Base-by-base conservation (phyloP, 2,888 invertebrate genomes). In the Synanthedon andrenaeformis region DNA sequence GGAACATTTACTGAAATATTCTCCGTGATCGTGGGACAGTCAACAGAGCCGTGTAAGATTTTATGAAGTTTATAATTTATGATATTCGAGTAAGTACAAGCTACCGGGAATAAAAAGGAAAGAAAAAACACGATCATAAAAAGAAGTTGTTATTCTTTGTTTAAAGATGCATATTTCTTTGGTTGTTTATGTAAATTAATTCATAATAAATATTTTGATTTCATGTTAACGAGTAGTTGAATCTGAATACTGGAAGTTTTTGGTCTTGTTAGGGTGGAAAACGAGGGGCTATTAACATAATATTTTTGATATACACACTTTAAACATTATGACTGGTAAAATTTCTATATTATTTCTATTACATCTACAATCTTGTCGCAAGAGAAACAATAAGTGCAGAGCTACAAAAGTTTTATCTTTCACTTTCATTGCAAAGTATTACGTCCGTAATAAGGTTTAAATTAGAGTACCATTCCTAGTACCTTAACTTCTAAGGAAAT, bases 161-260 rank as follows among this genome's bases (percentile, higher is more conserved):
- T 51, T 54, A 64, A 69, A 69, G 70, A 72, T 76, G 75, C 74
- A 77, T 79, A 78, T 76, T 75, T 74, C 64, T 67, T 70, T 60
- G 62, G 63, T 73, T 79, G 70, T 69, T 82, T 82, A 83, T 83
- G 81, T 77, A 82, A 84, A 84, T 83, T 71, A 74, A 82, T 83
- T 81, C 82, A 81, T 80, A 82, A 79, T 80, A 82, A 80, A 83
- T 83, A 84, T 85, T 82, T 79, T 82, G 80, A 79, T 81, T 78
- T 71, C 70, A 74, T 71, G 71, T 72, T 82, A 83, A 83, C 82
- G 77, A 83, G 80, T 79, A 76, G 78, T 76, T 74, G 69, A 70
- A 74, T 71, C 70, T 65, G 70, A 64, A 72, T 71, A 71, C 66
- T 28, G 19, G 41, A 41, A 11, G 51, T 51, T 17, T 23, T 35